Evolutionary conservation across 2,888 invertebrate species (phyloP).

Genomic region (Quadroppia sp.): DNA sequence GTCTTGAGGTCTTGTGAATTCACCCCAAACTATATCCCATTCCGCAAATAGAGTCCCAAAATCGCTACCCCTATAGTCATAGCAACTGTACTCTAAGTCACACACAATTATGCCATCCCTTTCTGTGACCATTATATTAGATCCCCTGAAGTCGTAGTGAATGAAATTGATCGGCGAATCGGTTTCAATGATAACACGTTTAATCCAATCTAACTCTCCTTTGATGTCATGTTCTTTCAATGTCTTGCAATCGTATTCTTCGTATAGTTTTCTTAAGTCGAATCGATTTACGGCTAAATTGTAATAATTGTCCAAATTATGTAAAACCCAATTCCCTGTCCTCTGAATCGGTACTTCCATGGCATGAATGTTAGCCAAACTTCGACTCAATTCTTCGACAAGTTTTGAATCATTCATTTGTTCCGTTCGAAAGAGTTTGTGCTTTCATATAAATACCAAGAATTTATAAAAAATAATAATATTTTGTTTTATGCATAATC

Average conservation of each 20-base stretch:
- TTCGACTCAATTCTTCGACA: constrained; percentile 78
- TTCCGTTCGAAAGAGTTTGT: constrained; percentile 60
- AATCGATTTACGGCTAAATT: constrained; percentile 1
- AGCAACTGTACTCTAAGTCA: constrained; percentile 38
- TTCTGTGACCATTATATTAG: constrained; percentile 24
- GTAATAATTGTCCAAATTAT: constrained; percentile 12
- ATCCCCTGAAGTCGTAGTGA: constrained; percentile 36
- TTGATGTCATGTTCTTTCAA: background rate
- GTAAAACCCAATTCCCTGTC: too few relatives aligned
- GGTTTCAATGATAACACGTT: background rate
- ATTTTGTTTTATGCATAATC: constrained; percentile 61
- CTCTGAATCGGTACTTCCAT: constrained; percentile 85
- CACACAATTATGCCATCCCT: constrained; percentile 54
- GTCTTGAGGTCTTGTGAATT: background rate
- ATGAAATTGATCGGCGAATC: constrained; percentile 2
- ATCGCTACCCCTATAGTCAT: constrained; percentile 30
- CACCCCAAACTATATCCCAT: background rate
- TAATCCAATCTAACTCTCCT: constrained; percentile 20
- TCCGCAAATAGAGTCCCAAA: constrained; percentile 7
- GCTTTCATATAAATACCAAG: constrained; percentile 57
- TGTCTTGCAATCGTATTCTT: background rate
- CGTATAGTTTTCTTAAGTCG: background rate
- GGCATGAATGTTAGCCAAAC: constrained; percentile 85
- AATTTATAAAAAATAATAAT: background rate
- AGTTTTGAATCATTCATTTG: constrained; percentile 74